phyloP scores from a whole-genome alignment of 1,140 invertebrate species.

The Conus betulinus region DNA sequence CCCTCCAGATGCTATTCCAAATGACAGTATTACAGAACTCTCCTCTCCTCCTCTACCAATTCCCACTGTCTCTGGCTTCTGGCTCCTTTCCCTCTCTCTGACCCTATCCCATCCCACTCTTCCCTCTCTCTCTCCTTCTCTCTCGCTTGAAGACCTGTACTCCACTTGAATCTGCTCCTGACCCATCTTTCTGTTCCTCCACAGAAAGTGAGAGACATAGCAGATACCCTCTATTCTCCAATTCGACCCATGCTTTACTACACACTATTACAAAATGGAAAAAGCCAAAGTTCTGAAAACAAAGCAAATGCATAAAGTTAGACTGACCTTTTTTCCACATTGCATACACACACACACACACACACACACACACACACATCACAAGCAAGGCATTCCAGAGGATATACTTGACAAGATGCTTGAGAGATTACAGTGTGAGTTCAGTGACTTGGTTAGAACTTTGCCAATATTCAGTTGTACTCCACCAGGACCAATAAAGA shows the following conservation, averaged over 20 bases:
- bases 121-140: conserved; percentile 16
- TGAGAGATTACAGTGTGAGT: no score
- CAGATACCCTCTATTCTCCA: no score
- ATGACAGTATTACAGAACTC: no score
- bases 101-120: neutral
- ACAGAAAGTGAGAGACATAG: no score
- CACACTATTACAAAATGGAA: neutral
- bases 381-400: no score
- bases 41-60: neutral
- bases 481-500: no score
- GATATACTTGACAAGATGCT: neutral
- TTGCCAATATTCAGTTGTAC: no score
- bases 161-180: neutral
- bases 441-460: no score
- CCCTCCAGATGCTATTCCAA: no score
- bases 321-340: neutral
- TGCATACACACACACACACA: neutral
- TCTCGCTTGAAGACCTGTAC: neutral
- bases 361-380: neutral
- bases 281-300: no score
- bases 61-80: neutral
- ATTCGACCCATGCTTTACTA: no score
- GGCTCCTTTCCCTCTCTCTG: neutral
- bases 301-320: no score
- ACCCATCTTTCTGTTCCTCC: neutral